These are phyloP conservation scores for Xiphorhynchus erythropygius DNA, from an alignment of 2,797 vertebrate genomes.

Conservation along the genomic window DNA sequence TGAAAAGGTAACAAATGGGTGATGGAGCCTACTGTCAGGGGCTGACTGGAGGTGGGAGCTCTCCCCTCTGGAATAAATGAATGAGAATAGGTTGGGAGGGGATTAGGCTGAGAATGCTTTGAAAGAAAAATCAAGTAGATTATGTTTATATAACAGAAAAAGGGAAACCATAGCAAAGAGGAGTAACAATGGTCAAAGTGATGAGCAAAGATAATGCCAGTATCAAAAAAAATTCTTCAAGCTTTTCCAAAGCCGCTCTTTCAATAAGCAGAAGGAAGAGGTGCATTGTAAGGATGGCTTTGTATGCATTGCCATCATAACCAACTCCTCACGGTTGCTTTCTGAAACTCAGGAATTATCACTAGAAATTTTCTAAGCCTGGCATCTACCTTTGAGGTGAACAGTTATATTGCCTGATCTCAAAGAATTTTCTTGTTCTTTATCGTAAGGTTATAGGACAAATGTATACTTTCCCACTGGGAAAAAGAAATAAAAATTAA, in stretches of 20 bases:
- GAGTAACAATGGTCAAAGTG: slow-evolving; percentile 61
- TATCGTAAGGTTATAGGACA: neutral
- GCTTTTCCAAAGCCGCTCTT: slow-evolving; percentile 56
- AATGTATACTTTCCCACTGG: neutral
- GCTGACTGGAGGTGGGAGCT: slow-evolving; percentile 68
- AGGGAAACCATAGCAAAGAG: slow-evolving; percentile 55
- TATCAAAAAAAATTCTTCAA: slow-evolving; percentile 62
- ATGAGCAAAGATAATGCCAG: slow-evolving; percentile 39
- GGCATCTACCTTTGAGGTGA: slow-evolving; percentile 9
- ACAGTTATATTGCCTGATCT: neutral
- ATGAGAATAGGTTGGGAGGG: slow-evolving; percentile 69
- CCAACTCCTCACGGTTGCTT: slow-evolving; percentile 33
- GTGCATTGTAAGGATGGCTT: slow-evolving; percentile 18
- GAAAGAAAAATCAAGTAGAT: slow-evolving; percentile 65
- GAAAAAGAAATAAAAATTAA: neutral
- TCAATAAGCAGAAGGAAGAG: slow-evolving; percentile 43
- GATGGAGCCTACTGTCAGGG: slow-evolving; percentile 66
- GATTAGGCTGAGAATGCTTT: slow-evolving; percentile 62
- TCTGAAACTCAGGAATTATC: slow-evolving; percentile 34
- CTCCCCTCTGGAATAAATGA: slow-evolving; percentile 67
- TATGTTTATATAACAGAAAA: slow-evolving; percentile 69
- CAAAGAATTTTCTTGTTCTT: neutral
- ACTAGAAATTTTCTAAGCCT: slow-evolving; percentile 8
- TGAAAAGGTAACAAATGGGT: slow-evolving; percentile 69
- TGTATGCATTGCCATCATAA: slow-evolving; percentile 17